phyloP scores from a whole-genome alignment of 2,888 invertebrate species.

The Thalpophila matura region DNA sequence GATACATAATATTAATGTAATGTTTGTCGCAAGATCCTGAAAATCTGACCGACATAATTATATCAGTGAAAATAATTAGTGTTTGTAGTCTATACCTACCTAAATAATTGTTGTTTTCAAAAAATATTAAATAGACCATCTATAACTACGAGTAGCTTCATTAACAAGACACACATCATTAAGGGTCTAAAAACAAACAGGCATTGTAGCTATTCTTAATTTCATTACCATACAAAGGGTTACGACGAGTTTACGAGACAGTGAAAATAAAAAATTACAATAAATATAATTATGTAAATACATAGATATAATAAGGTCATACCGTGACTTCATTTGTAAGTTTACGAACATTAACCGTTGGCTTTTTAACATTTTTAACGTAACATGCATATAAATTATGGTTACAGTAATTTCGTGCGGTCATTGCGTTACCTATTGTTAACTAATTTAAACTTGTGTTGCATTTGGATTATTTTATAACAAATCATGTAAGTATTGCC shows the following conservation, averaged over 20 bases:
- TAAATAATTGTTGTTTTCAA: too few relatives aligned
- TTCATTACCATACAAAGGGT: background rate
- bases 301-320: slow-evolving; percentile 16
- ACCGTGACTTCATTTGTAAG: slow-evolving; percentile 29
- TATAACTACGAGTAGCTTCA: too few relatives aligned
- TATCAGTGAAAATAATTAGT: too few relatives aligned
- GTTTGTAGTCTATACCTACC: too few relatives aligned
- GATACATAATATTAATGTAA: too few relatives aligned
- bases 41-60: too few relatives aligned
- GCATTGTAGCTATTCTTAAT: background rate
- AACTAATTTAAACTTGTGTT: slow-evolving; percentile 20
- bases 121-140: too few relatives aligned
- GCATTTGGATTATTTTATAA: background rate
- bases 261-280: slow-evolving; percentile 4
- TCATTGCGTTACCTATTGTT: slow-evolving; percentile 31
- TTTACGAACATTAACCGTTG: slow-evolving; percentile 47
- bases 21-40: too few relatives aligned
- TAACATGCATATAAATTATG: slow-evolving; percentile 41
- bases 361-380: slow-evolving; percentile 50
- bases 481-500: background rate
- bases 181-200: too few relatives aligned
- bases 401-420: slow-evolving; percentile 46
- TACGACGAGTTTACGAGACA: background rate
- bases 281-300: slow-evolving; percentile 33
- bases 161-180: too few relatives aligned